Base-by-base conservation (phyloP, 1,140 invertebrate species). In the Drosophila eugracilis region DNA sequence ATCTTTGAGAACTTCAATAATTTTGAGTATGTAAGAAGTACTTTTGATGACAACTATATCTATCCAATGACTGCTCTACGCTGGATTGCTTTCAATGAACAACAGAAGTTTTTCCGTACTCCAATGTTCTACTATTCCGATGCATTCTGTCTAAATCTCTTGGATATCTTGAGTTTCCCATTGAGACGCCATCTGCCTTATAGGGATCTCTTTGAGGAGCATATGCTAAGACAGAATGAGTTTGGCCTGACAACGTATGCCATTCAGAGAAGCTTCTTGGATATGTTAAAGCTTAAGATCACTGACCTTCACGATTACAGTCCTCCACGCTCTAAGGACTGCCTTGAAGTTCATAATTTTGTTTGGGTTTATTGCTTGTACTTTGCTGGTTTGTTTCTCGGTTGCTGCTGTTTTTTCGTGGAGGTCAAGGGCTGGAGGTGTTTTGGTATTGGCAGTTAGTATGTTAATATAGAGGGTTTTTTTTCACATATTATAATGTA, bases 101-200 rank as follows among this genome's bases (percentile, higher is more conserved):
- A 89, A 21, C 83, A 88, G 37, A 55, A 65, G 14, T 1, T 72
- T 3, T 83, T 79, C 3, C 2, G 32, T 0, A 4, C 36, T 3
- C 84, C 65, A 0, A 2, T 53, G 4, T 88, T 89, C 37, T 88
- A 76, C 30, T 88, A 66, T 34, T 58, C 78, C 0, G 32, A 78
- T 0, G 62, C 55, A 22, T 41, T 88, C 14, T 89, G 78, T 17
- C 21, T 88, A 2, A 45, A 39, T 4, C 53, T 26, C 0, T 47
- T 59, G 10, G 6, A 41, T 3, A 36, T 70, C 0, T 10, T 84
- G 6, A 48, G 26, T 5, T 9, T 88, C 1, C 78, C 75, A 0
- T 0, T 89, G 0, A 54, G 83, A 2, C 42, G 28, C 0, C 14
- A 45, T n/a, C 26, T 89, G 36, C 83, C 83, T n/a, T 88, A 84